Percentiles rank a stretch among this genome's conserved stretches.
Conservation (phyloP, 2,113 vertebrate genomes). For the Cariama cristata region DNA sequence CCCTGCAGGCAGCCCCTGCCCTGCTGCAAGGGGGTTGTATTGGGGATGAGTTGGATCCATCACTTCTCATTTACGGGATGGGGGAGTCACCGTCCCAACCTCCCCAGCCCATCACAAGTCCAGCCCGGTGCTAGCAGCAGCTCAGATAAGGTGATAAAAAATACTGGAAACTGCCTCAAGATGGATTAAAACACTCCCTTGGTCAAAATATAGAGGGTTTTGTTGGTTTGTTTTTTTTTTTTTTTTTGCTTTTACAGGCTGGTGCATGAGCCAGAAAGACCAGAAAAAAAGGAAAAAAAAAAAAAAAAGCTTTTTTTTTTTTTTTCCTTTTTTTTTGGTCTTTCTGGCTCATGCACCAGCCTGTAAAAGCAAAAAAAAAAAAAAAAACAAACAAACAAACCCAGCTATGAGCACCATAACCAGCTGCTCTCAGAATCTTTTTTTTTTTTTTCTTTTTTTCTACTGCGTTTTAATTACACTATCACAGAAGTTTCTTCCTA, state of each 20-base stretch:
- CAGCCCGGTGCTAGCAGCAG: neutral
- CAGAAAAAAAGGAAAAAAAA: neutral
- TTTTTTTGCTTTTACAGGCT: neutral
- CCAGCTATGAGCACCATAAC: neutral
- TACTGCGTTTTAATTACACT: neutral
- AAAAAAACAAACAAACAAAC: neutral
- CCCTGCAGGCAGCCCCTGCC: neutral
- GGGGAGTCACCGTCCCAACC: neutral
- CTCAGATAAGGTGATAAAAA: neutral
- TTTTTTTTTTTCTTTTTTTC: neutral
- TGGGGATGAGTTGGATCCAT: neutral
- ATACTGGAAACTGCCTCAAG: neutral
- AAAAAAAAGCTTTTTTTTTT: neutral
- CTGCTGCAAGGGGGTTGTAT: neutral
- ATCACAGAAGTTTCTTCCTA: neutral
- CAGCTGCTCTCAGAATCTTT: neutral
- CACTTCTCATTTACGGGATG: neutral
- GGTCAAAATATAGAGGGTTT: neutral
- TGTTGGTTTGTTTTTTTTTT: neutral
- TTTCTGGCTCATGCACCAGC: neutral
- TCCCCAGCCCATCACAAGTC: neutral
- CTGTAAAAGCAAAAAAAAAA: neutral
- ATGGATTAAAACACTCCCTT: neutral
- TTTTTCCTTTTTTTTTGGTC: neutral
- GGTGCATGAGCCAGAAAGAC: neutral